Evolutionary conservation across 2,113 vertebrate genomes (phyloP).

Genomic region (Pelecanus crispus): DNA sequence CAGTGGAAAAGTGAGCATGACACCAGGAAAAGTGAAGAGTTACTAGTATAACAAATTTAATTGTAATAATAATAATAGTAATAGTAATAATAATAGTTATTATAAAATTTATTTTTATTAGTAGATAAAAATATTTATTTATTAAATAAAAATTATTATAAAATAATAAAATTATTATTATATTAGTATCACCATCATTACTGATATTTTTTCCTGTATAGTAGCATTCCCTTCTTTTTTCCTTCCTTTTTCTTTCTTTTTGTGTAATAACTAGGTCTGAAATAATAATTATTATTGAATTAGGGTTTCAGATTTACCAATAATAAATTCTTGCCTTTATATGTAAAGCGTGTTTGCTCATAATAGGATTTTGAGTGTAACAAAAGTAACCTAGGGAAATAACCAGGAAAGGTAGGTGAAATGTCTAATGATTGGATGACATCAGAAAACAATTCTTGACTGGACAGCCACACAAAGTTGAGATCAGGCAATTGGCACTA

Average conservation of each 20-base stretch:
- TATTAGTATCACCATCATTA: not conserved
- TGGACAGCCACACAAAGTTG: not conserved
- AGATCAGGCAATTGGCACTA: not conserved
- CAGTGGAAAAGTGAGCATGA: not conserved
- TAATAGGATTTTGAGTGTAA: not conserved
- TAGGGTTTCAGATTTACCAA: not conserved
- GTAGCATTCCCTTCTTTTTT: not conserved
- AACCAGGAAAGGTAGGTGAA: not conserved
- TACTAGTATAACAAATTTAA: not conserved
- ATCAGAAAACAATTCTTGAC: not conserved
- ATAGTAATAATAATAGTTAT: no score
- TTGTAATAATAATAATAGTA: no score
- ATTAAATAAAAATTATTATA: no score
- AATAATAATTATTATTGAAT: not conserved
- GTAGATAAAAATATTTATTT: no score
- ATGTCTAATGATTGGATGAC: not conserved
- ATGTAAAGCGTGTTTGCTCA: not conserved
- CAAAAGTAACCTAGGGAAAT: not conserved
- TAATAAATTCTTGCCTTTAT: not conserved
- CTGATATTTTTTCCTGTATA: not conserved
- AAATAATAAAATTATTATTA: no score
- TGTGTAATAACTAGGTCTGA: not conserved
- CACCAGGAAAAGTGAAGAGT: not conserved
- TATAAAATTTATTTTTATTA: no score
- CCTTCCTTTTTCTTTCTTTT: not conserved